These are phyloP conservation scores for Vultur gryphus DNA, from an alignment of 2,797 vertebrate species.

Conservation along the genomic window DNA sequence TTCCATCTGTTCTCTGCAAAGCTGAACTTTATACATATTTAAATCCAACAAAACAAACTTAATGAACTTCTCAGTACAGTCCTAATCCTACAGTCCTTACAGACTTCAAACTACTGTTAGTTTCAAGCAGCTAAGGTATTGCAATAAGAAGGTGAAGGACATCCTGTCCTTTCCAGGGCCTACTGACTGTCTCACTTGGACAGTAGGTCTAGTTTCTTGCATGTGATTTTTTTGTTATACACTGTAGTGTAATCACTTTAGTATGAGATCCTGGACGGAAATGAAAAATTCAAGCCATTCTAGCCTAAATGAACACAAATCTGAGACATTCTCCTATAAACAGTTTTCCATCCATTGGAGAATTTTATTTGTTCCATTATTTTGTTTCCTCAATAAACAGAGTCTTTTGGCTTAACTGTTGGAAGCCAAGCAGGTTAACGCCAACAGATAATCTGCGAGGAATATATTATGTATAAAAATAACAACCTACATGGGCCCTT, in stretches of 20 bases:
- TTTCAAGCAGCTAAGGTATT: background rate
- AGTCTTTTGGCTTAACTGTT: background rate
- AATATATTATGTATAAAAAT: background rate
- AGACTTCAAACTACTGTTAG: background rate
- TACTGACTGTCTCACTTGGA: background rate
- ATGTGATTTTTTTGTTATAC: background rate
- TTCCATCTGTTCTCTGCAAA: background rate
- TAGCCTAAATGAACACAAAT: background rate
- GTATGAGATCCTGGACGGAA: background rate
- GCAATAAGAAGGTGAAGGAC: background rate
- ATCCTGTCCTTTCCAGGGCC: background rate
- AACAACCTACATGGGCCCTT: background rate
- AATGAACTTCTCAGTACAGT: background rate
- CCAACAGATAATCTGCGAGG: background rate
- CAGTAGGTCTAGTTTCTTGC: background rate
- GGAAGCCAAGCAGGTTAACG: background rate
- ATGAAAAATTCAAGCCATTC: background rate
- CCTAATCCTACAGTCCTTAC: background rate
- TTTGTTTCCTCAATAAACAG: background rate
- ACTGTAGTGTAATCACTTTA: background rate
- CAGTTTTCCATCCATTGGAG: background rate
- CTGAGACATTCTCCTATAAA: background rate
- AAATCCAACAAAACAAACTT: background rate
- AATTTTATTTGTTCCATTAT: background rate
- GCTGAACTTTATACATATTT: background rate